A percentile compares a stretch with the other conserved stretches of the same genome.
These are phyloP conservation scores for Theristicus caerulescens DNA, from an alignment of 2,113 vertebrate species.

Conservation along the genomic window DNA sequence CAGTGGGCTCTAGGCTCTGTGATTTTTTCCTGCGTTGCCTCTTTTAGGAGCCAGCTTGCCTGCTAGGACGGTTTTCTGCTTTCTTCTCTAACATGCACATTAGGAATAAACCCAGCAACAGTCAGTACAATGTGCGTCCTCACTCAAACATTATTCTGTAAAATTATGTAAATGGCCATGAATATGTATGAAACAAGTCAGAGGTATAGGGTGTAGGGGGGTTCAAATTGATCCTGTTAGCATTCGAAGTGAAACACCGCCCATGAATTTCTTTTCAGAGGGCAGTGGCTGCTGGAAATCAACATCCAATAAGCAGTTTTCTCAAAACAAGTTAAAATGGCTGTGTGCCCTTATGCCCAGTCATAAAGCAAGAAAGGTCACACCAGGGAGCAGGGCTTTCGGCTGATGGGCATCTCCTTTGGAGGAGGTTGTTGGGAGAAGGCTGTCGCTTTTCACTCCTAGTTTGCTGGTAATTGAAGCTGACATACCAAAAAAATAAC, in stretches of 20 bases:
- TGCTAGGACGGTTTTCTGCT: neutral
- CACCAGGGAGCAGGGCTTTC: neutral
- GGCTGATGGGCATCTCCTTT: neutral
- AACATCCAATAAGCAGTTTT: constrained; percentile 11
- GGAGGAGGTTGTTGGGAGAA: constrained; percentile 23
- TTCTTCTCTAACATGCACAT: neutral
- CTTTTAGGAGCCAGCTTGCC: neutral
- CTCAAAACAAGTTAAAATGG: constrained; percentile 1
- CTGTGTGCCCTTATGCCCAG: neutral
- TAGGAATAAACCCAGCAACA: neutral
- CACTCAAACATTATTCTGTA: neutral
- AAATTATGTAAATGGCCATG: neutral
- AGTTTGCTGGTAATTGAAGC: constrained; percentile 21
- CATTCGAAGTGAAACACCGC: neutral
- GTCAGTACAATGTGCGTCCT: neutral
- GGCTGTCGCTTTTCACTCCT: constrained; percentile 26
- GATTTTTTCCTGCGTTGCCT: neutral
- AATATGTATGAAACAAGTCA: neutral
- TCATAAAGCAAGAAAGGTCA: constrained; percentile 29
- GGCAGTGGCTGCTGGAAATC: constrained; percentile 1
- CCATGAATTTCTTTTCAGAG: constrained; percentile 17
- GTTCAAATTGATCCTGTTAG: neutral
- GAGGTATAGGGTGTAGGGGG: neutral
- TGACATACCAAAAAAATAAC: constrained; percentile 36
- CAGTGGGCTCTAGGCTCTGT: neutral